Conservation (phyloP, 2,113 vertebrate species). For the Eubucco bourcierii region DNA sequence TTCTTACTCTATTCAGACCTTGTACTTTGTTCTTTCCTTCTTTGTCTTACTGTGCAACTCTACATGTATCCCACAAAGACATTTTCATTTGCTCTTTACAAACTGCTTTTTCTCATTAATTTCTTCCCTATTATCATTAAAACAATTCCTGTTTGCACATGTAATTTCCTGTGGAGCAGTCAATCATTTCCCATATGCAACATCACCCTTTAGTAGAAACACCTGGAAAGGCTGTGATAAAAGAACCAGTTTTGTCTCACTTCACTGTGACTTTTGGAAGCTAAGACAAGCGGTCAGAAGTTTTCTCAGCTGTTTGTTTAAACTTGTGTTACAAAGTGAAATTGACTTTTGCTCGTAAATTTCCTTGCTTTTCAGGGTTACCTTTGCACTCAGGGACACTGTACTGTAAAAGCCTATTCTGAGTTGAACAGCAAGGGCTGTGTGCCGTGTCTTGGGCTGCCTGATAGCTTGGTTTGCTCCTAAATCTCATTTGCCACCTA, state of each 20-base stretch:
- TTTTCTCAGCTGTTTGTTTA: neutral
- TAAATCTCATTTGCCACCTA: neutral
- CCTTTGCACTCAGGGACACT: neutral
- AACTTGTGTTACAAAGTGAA: neutral
- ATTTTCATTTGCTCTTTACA: neutral
- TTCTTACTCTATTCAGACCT: neutral
- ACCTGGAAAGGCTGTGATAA: neutral
- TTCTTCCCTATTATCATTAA: neutral
- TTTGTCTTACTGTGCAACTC: neutral
- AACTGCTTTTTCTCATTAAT: neutral
- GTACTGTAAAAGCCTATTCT: neutral
- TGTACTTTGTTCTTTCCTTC: neutral
- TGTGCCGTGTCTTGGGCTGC: neutral
- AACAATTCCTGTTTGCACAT: neutral
- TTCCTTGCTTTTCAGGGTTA: neutral
- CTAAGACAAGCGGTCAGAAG: neutral
- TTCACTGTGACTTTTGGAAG: neutral
- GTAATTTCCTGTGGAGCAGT: neutral
- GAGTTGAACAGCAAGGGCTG: neutral
- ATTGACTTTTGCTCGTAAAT: neutral
- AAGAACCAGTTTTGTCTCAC: neutral
- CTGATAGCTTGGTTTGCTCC: neutral
- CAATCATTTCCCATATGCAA: neutral
- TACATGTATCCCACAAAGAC: neutral
- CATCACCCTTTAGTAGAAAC: neutral